Evolutionary conservation across 2,797 vertebrate species (phyloP), one percentile per base, ranked within the genome.

Genomic region (Oreochromis grahami): DNA sequence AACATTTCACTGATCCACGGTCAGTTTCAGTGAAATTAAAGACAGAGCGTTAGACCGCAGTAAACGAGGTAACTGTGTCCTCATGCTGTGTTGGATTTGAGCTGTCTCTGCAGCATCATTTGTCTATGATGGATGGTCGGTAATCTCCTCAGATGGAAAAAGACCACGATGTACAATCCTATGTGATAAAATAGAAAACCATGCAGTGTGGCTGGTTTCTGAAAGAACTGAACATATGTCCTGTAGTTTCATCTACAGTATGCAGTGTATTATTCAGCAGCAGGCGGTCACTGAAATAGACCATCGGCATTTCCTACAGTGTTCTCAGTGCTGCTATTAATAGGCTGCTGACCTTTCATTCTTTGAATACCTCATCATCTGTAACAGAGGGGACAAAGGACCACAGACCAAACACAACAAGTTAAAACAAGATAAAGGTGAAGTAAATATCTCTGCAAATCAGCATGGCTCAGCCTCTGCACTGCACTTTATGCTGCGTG

Each of bases 261-360:
- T 53, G 8, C 24, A 60, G 45, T 65, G 9, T 8, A 65, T 77
- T 11, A 76, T 84, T 81, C 56, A 32, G 36, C 36, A 60, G 34
- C 52, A 38, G 19, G 34, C 53, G 14, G 12, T 76, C 36, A 36
- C 17, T 76, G 36, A 77, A 81, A 5, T 60, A 80, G 43, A 87
- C 26, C 80, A 76, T 21, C 81, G 87, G 79, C 82, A 89, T 92
- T 90, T 90, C 78, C 72, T 60, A 72, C 6, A 72, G 68, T 29
- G 41, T 72, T 72, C 41, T 34, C 85, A 77, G 79, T 45, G 60
- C 8, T 80, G 52, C 91, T 93, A 93, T 90, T 84, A 87, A 90
- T 93, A 93, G 91, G 29, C 32, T 77, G 72, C 68, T 93, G 88
- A 91, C 93, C 91, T 94, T 93, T 93, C 34, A 48, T 89, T 88